Percentiles rank a stretch among this genome's conserved stretches.
Conservation (phyloP, 1,140 invertebrate genomes). For the Drosophila obscura region DNA sequence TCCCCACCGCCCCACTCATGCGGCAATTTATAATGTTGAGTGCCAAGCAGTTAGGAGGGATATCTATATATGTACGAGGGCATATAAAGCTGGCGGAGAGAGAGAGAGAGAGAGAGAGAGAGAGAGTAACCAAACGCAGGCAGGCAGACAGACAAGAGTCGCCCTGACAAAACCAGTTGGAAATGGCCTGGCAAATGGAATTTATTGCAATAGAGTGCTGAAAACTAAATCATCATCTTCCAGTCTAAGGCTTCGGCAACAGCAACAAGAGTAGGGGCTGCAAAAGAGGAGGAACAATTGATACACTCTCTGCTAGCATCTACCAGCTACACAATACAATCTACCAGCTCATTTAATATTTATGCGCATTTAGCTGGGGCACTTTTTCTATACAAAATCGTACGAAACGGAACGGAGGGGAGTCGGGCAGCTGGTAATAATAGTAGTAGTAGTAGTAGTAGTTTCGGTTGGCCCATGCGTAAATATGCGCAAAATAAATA, state of each 20-base stretch:
- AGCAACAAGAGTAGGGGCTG: background rate
- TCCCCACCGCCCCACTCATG: conserved; percentile 9
- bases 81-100: conserved; percentile 13
- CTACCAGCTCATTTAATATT: conserved; percentile 64
- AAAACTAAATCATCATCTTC: conserved; percentile 68
- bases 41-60: conserved; percentile 53
- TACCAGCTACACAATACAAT: no score
- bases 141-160: conserved; percentile 49
- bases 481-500: conserved; percentile 66
- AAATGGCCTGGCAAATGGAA: conserved; percentile 65
- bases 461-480: conserved; percentile 57
- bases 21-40: conserved; percentile 65
- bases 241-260: conserved; percentile 27
- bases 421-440: background rate
- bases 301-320: conserved; percentile 39
- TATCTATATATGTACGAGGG: conserved; percentile 9
- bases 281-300: conserved; percentile 38
- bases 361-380: conserved; percentile 59
- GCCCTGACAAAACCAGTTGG: conserved; percentile 61
- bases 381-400: conserved; percentile 27
- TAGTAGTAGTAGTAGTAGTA: conserved; percentile 13
- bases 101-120: background rate
- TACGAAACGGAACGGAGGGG: no score
- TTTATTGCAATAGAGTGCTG: conserved; percentile 69
- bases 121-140: background rate